Percentiles rank a stretch among this genome's conserved stretches.
Conservation (phyloP, 2,888 invertebrate species). For the Monopis laevigella region DNA sequence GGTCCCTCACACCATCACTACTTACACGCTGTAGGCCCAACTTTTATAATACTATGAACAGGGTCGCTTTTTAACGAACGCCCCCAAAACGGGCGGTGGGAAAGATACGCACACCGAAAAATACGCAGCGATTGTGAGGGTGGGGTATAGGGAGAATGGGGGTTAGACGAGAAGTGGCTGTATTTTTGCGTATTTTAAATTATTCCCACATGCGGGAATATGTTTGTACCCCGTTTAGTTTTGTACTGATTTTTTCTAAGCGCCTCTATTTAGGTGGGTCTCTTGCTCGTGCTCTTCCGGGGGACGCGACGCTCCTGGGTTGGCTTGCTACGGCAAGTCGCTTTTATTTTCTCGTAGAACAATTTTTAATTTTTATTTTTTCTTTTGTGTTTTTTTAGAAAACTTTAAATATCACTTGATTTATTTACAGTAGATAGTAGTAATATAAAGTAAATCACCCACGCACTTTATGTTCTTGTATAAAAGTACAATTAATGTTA, state of each 20-base stretch:
- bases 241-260: slow-evolving; percentile 11
- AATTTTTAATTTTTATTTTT: too few relatives aligned
- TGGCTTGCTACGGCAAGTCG: too few relatives aligned
- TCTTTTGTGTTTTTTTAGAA: too few relatives aligned
- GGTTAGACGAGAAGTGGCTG: slow-evolving; percentile 59
- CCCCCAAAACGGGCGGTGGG: slow-evolving; percentile 31
- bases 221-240: slow-evolving; percentile 42
- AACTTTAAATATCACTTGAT: too few relatives aligned
- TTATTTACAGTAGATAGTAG: too few relatives aligned
- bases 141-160: slow-evolving; percentile 31
- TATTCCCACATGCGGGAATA: slow-evolving; percentile 56
- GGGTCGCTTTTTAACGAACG: slow-evolving; percentile 63
- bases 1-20: slow-evolving; percentile 44
- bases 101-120: slow-evolving; percentile 64
- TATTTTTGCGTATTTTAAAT: slow-evolving; percentile 68
- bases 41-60: slow-evolving; percentile 68
- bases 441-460: too few relatives aligned
- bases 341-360: too few relatives aligned
- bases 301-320: too few relatives aligned
- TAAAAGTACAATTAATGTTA: too few relatives aligned
- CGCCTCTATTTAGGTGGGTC: too few relatives aligned
- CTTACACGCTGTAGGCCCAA: slow-evolving; percentile 67
- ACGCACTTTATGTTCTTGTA: too few relatives aligned
- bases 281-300: too few relatives aligned
- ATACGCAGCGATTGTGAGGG: slow-evolving; percentile 48